Evolutionary conservation across 2,113 vertebrate genomes (phyloP), one percentile per base, ranked within the genome.

Genomic region (Numenius arquata): DNA sequence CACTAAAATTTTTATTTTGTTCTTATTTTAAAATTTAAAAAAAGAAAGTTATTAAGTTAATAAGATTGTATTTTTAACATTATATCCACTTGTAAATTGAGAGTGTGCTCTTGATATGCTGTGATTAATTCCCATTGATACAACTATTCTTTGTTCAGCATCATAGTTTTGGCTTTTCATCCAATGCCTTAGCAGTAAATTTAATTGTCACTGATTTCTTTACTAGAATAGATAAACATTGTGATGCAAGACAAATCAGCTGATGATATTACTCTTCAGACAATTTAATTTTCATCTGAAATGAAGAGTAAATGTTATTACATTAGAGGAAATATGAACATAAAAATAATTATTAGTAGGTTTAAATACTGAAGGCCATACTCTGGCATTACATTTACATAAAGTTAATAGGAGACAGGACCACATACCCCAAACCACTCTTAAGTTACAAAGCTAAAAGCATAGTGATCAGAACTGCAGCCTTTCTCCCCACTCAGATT

Each of bases 151-250:
- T 91, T 80, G 91, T 74, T 71, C 74, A 88, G 41, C 59, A 85
- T 82, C 72, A 83, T 23, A 70, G 48, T 74, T 78, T 63, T 84
- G 27, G 32, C 56, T 81, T 93, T 81, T 83, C 30, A 77, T 81
- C 85, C 36, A 59, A 66, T 72, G 72, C 41, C 72, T 95, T 79
- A 71, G 61, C 2, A 6, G 56, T 53, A 92, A 93, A 94, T 89
- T 65, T 61, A 94, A 96, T 92, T 87, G 90, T 88, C 56, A 91
- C 89, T 75, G 89, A 93, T 91, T 87, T 89, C 85, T 97, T 84
- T 75, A 82, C 82, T 76, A 86, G 50, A 95, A 80, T 73, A 91
- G 82, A 84, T 91, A 95, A 94, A 90, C 72, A 93, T 18, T 43
- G 75, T 1, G 16, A 93, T 77, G 30, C 53, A 94, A 92, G 72